Conservation (phyloP, 2,113 vertebrate genomes). For the Psophia crepitans region DNA sequence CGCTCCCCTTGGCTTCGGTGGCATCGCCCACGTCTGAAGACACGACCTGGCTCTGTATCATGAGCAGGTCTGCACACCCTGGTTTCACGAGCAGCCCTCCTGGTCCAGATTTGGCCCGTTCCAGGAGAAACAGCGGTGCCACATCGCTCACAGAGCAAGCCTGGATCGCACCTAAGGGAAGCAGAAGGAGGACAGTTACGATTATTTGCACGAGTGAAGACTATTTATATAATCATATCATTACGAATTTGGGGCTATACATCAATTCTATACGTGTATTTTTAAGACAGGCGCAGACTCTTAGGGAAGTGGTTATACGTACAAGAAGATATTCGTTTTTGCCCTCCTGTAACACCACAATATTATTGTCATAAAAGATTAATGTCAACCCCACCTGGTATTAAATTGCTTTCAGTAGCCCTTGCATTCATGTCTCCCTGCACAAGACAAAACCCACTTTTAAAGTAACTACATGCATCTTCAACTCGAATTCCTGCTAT, state of each 20-base stretch:
- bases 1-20: not conserved
- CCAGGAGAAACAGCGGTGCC: not conserved
- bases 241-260: constrained; percentile 41
- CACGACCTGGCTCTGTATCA: not conserved
- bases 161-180: not conserved
- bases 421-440: not conserved
- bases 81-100: not conserved
- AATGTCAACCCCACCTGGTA: constrained; percentile 65
- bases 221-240: constrained; percentile 15
- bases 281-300: constrained; percentile 51
- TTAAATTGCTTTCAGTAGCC: constrained; percentile 47
- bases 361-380: constrained; percentile 71
- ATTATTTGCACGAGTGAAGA: not conserved
- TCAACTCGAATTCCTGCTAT: not conserved
- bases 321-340: constrained; percentile 29
- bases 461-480: not conserved
- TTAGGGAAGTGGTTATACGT: constrained; percentile 2
- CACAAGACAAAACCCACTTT: constrained; percentile 36
- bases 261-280: not conserved
- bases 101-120: not conserved
- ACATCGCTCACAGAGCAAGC: rapidly evolving
- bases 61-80: not conserved
- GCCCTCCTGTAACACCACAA: constrained; percentile 53
- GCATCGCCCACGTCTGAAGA: not conserved
- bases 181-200: not conserved